Conservation (phyloP, 1,140 invertebrate genomes). For the Mactra quadrangularis region DNA sequence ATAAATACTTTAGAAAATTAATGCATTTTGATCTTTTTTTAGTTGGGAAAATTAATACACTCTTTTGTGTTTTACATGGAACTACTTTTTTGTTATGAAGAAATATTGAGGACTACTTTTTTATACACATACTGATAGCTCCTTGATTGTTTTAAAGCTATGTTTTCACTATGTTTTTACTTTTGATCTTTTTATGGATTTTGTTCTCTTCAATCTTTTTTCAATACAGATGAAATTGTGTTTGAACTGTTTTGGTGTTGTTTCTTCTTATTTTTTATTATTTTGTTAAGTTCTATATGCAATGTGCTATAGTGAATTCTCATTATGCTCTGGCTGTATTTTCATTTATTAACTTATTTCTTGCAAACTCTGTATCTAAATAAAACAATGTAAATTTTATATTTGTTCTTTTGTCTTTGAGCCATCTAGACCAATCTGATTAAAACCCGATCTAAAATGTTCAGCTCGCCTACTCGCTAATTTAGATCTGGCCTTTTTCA, state of each 20-base stretch:
- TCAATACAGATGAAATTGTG: background rate
- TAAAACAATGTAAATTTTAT: constrained; percentile 33
- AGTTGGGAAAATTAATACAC: too few species aligned
- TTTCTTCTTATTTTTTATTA: background rate
- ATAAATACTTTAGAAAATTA: too few species aligned
- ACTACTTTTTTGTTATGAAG: too few species aligned
- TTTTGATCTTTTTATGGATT: background rate
- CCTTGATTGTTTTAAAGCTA: background rate
- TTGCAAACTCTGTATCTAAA: constrained; percentile 27
- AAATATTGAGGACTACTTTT: too few species aligned
- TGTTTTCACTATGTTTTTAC: background rate
- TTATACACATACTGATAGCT: background rate
- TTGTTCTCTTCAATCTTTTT: background rate
- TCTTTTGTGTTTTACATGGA: too few species aligned
- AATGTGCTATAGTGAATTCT: background rate
- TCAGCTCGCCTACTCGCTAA: too few species aligned
- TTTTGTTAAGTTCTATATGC: background rate
- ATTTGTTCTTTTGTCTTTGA: background rate
- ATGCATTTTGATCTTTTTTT: too few species aligned
- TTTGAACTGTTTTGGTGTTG: constrained; percentile 22
- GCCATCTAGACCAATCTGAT: too few species aligned
- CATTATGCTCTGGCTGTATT: background rate
- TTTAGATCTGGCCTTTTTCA: too few species aligned
- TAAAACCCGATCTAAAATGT: too few species aligned
- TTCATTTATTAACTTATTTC: constrained; percentile 51